These are phyloP conservation scores for Artibeus jamaicensis DNA, from an alignment of 2,797 vertebrate genomes.

Conservation along the genomic window DNA sequence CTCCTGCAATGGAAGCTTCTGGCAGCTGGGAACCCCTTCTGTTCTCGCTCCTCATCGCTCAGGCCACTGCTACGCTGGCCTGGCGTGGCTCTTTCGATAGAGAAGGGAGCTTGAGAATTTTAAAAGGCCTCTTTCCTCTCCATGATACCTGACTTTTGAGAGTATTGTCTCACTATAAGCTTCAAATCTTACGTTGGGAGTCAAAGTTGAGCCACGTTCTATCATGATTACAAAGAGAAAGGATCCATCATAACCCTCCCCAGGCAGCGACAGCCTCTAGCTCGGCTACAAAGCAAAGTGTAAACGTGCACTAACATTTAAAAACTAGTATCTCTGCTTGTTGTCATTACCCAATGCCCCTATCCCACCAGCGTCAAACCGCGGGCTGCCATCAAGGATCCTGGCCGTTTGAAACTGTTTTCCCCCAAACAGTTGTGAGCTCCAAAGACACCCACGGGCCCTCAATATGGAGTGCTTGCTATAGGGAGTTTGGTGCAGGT, in stretches of 20 bases:
- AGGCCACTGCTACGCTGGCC: neutral
- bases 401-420: neutral
- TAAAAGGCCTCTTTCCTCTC: neutral
- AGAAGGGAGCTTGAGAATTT: neutral
- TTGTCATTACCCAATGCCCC: neutral
- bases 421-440: neutral
- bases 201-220: neutral
- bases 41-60: neutral
- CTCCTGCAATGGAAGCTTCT: neutral
- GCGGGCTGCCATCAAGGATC: neutral
- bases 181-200: neutral
- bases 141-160: neutral
- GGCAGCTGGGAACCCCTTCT: neutral
- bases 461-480: neutral
- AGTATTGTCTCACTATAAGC: neutral
- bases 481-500: neutral
- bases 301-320: neutral
- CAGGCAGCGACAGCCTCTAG: neutral
- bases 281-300: neutral
- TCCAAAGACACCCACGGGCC: neutral
- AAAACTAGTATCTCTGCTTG: neutral
- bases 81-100: neutral
- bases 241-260: neutral
- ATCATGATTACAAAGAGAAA: neutral
- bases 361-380: neutral